phyloP scores from a whole-genome alignment of 2,888 invertebrate species.

The Hirtodrosophila histrioides region DNA sequence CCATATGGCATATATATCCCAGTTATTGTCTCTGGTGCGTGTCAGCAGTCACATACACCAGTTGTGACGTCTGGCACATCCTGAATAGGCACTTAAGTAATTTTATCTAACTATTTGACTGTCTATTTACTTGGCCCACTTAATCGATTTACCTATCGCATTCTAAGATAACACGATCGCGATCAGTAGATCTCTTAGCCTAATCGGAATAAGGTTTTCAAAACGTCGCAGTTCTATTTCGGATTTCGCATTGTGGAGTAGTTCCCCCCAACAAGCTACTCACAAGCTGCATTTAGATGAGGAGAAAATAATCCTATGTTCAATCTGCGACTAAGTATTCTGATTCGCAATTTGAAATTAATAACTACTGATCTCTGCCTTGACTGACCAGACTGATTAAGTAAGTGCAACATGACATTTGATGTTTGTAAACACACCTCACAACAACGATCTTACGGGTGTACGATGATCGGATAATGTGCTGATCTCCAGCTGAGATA shows the following conservation, averaged over 20 bases:
- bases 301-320: too few species aligned
- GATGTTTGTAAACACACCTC: too few species aligned
- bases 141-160: constrained; percentile 1
- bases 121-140: too few species aligned
- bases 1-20: background rate
- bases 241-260: too few species aligned
- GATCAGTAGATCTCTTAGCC: too few species aligned
- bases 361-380: background rate
- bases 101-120: too few species aligned
- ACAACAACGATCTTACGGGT: too few species aligned
- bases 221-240: background rate
- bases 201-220: too few species aligned
- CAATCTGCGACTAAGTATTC: background rate
- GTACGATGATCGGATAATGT: too few species aligned
- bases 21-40: constrained; percentile 38
- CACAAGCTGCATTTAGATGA: too few species aligned
- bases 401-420: constrained; percentile 2
- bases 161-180: background rate
- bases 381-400: background rate
- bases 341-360: background rate
- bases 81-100: constrained; percentile 17
- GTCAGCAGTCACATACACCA: constrained; percentile 57
- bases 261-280: too few species aligned
- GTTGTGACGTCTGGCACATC: constrained; percentile 37
- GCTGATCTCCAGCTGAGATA: too few species aligned